A percentile compares a stretch with the other conserved stretches of the same genome.
Conservation (phyloP, 2,888 invertebrate genomes). For the Polyploca ridens region DNA sequence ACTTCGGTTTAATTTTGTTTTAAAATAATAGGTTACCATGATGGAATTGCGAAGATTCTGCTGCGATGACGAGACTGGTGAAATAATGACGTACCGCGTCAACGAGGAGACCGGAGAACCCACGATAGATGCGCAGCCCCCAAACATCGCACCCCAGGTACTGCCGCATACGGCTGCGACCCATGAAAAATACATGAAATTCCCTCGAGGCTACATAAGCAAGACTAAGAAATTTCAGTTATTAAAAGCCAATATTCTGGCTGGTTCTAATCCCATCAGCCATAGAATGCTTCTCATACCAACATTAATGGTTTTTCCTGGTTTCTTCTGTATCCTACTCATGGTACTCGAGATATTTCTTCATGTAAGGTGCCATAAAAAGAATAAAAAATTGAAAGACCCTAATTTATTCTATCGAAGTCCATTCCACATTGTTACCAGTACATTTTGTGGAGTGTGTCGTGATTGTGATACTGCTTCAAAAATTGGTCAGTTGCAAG, state of each 20-base stretch:
- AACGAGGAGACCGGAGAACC: conserved; percentile 84
- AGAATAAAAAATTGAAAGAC: conserved; percentile 85
- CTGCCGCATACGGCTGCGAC: conserved; percentile 1
- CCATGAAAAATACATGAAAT: conserved; percentile 44
- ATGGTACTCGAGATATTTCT: conserved; percentile 85
- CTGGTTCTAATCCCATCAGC: conserved; percentile 69
- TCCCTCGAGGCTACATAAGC: conserved; percentile 58
- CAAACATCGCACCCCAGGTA: neutral
- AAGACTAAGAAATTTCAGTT: conserved; percentile 65
- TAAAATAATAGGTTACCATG: too few species aligned
- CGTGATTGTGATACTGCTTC: conserved; percentile 86
- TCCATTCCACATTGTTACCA: conserved; percentile 87
- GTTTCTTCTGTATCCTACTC: conserved; percentile 77
- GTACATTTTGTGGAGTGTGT: conserved; percentile 88
- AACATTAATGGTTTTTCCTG: conserved; percentile 84
- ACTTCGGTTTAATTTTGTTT: too few species aligned
- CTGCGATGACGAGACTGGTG: conserved; percentile 82
- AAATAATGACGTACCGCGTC: conserved; percentile 66
- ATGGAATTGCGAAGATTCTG: conserved; percentile 42
- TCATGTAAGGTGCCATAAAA: conserved; percentile 88
- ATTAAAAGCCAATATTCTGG: conserved; percentile 65
- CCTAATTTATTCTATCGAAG: conserved; percentile 87
- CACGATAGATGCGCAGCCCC: conserved; percentile 30
- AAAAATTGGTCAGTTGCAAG: conserved; percentile 87
- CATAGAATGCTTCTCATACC: conserved; percentile 85